Evolutionary conservation across 2,113 vertebrate genomes (phyloP), one percentile per base, ranked within the genome.

Genomic region (Hirundichthys speculiger): DNA sequence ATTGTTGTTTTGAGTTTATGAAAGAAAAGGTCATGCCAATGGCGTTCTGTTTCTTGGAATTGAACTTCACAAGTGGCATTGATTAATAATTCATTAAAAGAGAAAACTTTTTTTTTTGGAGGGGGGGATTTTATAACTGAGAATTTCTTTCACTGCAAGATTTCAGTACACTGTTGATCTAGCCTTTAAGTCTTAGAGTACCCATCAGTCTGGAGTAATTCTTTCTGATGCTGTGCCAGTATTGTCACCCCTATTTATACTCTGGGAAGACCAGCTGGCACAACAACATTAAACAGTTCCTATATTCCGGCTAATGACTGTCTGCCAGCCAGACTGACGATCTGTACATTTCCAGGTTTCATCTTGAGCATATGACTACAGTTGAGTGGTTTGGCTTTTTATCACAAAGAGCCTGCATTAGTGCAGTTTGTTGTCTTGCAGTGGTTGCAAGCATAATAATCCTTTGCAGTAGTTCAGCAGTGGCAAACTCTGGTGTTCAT

Each of bases 181-280:
- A 25, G 42, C 60, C 30, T 10, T 19, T 21, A 2, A 45, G 15
- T 45, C 6, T 18, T 7, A 43, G n/a, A n/a, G n/a, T 14, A 34
- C 40, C 38, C 30, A 41, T 19, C 43, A 11, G 18, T 62, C 22
- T 43, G 27, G 21, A 21, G 41, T 52, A 7, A 53, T 42, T 24
- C 51, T 65, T 59, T 66, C 55, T 21, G 30, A 24, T 59, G 55
- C 52, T 16, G 5, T 51, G 54, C 69, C 54, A 24, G 54, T 69
- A 15, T 80, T 76, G 63, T 58, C 65, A 67, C 69, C 69, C 47
- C 63, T 79, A 69, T 83, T 86, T 81, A 77, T 84, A 78, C 55
- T 64, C 4, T 1, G 13, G 30, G 13, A 63, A 47, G 45, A 52
- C 19, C 67, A 68, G 63, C 69, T 77, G 75, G 73, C 71, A 65